Evolutionary conservation across 2,113 vertebrate genomes (phyloP).

Genomic region (Nymphicus hollandicus): DNA sequence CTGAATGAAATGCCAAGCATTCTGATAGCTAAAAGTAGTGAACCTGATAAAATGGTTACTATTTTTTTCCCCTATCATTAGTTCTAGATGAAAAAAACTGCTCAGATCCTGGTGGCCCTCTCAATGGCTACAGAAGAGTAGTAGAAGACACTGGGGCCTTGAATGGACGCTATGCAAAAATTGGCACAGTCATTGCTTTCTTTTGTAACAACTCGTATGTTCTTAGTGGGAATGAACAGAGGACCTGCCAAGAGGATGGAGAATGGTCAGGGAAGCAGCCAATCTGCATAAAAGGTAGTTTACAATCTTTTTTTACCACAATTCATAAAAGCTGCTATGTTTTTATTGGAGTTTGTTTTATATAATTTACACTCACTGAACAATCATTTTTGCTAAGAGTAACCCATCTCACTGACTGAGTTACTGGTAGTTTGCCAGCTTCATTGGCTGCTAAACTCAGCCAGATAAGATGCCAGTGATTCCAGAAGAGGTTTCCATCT

Average conservation of each 20-base stretch:
- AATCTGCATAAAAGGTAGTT: constrained; percentile 89
- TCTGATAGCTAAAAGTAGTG: not conserved
- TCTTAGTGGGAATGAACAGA: constrained; percentile 84
- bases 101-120: constrained; percentile 81
- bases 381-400: not conserved
- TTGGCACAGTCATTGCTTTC: constrained; percentile 86
- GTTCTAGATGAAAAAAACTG: constrained; percentile 86
- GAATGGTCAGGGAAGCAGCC: constrained; percentile 92
- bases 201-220: constrained; percentile 89
- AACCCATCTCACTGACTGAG: not conserved
- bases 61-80: constrained; percentile 46
- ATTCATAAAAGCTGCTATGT: not conserved
- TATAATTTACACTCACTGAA: not conserved
- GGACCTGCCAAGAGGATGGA: constrained; percentile 85
- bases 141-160: constrained; percentile 84
- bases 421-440: not conserved
- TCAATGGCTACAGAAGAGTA: constrained; percentile 88
- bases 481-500: not conserved
- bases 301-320: not conserved
- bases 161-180: constrained; percentile 61
- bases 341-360: not conserved
- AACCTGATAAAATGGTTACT: constrained; percentile 17
- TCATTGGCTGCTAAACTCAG: not conserved
- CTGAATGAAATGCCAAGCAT: constrained; percentile 6
- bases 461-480: not conserved